phyloP scores from a whole-genome alignment of 2,113 vertebrate genomes.

The Oxygymnocypris stewartii region DNA sequence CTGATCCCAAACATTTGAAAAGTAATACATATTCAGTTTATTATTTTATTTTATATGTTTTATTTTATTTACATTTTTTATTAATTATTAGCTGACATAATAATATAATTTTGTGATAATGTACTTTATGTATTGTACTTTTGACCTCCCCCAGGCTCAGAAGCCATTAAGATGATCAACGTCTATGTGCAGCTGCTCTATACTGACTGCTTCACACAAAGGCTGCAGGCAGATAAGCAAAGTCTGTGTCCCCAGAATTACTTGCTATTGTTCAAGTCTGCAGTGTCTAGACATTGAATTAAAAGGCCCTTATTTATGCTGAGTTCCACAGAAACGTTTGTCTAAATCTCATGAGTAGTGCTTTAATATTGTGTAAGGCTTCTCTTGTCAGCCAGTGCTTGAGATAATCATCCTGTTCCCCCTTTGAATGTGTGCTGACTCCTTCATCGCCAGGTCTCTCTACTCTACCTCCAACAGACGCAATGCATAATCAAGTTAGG shows the following conservation, averaged over 20 bases:
- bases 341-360: not conserved
- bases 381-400: not conserved
- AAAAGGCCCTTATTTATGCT: not conserved
- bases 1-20: no score
- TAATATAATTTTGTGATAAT: not conserved
- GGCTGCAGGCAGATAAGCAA: constrained; percentile 54
- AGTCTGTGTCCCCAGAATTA: not conserved
- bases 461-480: constrained; percentile 57
- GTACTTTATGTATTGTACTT: not conserved
- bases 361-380: not conserved
- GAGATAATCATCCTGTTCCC: constrained; percentile 11
- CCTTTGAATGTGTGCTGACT: constrained; percentile 20
- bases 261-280: not conserved
- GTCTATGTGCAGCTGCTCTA: constrained; percentile 64
- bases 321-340: not conserved
- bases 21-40: no score
- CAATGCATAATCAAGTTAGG: constrained; percentile 81
- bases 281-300: not conserved
- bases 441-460: constrained; percentile 14
- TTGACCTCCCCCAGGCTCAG: constrained; percentile 42
- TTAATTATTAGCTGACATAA: not conserved
- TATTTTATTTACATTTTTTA: not conserved
- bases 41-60: no score
- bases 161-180: constrained; percentile 75
- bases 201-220: constrained; percentile 68